A percentile compares a stretch with the other conserved stretches of the same genome.
Evolutionary conservation across 1,140 invertebrate genomes (phyloP).

Genomic region (Drosophila pachea): DNA sequence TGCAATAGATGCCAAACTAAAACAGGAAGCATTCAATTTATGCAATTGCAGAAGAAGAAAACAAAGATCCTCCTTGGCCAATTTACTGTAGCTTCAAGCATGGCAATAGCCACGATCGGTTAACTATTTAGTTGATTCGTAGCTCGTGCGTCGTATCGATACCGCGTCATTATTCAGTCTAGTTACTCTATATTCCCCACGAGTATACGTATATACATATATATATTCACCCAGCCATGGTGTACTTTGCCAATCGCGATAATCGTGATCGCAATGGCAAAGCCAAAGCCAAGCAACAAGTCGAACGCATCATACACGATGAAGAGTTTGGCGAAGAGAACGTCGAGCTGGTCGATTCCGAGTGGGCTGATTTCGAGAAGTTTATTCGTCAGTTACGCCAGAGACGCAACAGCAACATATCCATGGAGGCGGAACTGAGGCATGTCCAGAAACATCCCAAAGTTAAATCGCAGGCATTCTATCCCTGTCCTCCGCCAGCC

Average conservation of each 20-base stretch:
- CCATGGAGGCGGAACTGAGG: constrained; percentile 81
- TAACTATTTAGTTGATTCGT: constrained; percentile 14
- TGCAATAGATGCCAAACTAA: constrained; percentile 16
- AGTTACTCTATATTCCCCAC: constrained; percentile 18
- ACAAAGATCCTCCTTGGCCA: neutral
- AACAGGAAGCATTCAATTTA: constrained; percentile 49
- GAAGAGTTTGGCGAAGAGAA: constrained; percentile 79
- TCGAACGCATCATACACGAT: constrained; percentile 74
- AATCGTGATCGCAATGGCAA: constrained; percentile 61
- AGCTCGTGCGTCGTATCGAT: constrained; percentile 26
- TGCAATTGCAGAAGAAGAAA: constrained; percentile 30
- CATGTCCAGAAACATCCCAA: constrained; percentile 78
- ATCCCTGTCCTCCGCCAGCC: constrained; percentile 83
- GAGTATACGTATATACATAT: neutral
- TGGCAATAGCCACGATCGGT: constrained; percentile 24
- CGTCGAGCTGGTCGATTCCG: constrained; percentile 77
- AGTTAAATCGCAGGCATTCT: constrained; percentile 82
- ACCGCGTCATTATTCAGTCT: constrained; percentile 23
- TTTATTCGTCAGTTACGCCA: constrained; percentile 80
- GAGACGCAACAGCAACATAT: constrained; percentile 81
- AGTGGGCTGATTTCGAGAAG: constrained; percentile 79
- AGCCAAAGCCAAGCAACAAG: constrained; percentile 50
- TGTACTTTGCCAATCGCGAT: constrained; percentile 65
- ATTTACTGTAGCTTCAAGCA: neutral
- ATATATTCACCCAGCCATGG: constrained; percentile 46